phyloP scores from a whole-genome alignment of 2,888 invertebrate species.

The Latheticus oryzae region DNA sequence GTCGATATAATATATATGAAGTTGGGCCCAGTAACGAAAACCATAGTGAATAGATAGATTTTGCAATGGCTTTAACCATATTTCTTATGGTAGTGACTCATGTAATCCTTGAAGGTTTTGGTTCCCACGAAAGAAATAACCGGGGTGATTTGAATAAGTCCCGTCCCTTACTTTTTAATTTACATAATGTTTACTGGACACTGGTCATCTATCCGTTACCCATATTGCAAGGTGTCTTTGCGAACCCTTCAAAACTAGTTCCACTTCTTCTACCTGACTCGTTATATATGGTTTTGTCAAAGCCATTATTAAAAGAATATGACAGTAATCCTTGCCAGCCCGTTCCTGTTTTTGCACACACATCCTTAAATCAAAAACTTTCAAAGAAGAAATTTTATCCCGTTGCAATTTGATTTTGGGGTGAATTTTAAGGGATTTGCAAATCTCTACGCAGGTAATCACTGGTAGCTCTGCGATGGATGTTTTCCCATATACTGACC shows the following conservation, averaged over 20 bases:
- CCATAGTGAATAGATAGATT: slow-evolving; percentile 34
- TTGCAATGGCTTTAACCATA: slow-evolving; percentile 38
- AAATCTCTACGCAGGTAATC: slow-evolving; percentile 35
- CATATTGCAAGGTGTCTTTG: slow-evolving; percentile 45
- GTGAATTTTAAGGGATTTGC: slow-evolving; percentile 29
- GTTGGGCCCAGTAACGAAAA: slow-evolving; percentile 23
- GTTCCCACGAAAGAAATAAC: slow-evolving; percentile 59
- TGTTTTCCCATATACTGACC: slow-evolving; percentile 59
- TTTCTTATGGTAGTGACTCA: slow-evolving; percentile 41
- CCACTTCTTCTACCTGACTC: slow-evolving; percentile 43
- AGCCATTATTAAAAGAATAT: slow-evolving; percentile 44
- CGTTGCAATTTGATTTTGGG: slow-evolving; percentile 21
- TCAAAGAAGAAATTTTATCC: slow-evolving; percentile 17
- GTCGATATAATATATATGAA: slow-evolving; percentile 23
- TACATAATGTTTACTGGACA: slow-evolving; percentile 62
- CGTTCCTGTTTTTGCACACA: slow-evolving; percentile 35
- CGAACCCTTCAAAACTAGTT: slow-evolving; percentile 46
- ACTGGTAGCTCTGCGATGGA: slow-evolving; percentile 32
- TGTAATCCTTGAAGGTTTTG: slow-evolving; percentile 46
- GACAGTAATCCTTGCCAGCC: slow-evolving; percentile 33
- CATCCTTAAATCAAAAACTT: slow-evolving; percentile 22
- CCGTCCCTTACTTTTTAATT: slow-evolving; percentile 57
- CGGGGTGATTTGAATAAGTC: slow-evolving; percentile 57
- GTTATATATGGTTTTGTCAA: slow-evolving; percentile 43
- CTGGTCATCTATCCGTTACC: slow-evolving; percentile 59